Evolutionary conservation across 2,888 invertebrate genomes (phyloP), one percentile per base, ranked within the genome.

Genomic region (Melieria omissa): DNA sequence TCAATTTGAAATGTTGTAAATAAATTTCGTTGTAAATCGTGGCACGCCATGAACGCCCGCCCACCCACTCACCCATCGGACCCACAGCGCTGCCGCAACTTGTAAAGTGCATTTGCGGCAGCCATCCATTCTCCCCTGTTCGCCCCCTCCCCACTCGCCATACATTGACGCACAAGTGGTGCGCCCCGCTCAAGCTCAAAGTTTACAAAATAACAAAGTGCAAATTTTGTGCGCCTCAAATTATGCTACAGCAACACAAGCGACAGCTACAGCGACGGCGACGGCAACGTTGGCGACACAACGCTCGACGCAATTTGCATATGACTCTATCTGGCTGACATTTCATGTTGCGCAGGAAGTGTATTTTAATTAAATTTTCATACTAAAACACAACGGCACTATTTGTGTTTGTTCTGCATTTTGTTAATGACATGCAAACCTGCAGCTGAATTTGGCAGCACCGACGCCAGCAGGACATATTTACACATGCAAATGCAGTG

Each of bases 321-420:
- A n/a, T n/a, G 52, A 49, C 52, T 49, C 10, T 49, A 49, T 49
- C 52, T 49, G 52, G n/a, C 10, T 12, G 52, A n/a, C 52, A 49
- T n/a, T n/a, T 12, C 42, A 44, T 54, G 54, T 5, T 63, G 46
- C 55, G 62, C 55, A 54, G 63, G 55, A 69, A 69, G 46, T 69
- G 42, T 62, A 52, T 69, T 69, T 69, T 69, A 62, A 69, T 69
- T 69, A 69, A 69, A 69, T 69, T 63, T 69, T 54, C 69, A 63
- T 69, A 29, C 54, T 42, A 54, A 52, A 69, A 41, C 29, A 1
- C 8, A 14, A 46, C 46, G 52, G 29, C 69, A 62, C 41, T 67
- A 41, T 60, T 60, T 67, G 67, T 67, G 41, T 44, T 9, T 41
- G 58, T 42, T 69, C 45, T 54, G 54, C 44, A 69, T 69, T 63